Conservation (phyloP, 2,888 invertebrate species). For the Octodonta nipae region DNA sequence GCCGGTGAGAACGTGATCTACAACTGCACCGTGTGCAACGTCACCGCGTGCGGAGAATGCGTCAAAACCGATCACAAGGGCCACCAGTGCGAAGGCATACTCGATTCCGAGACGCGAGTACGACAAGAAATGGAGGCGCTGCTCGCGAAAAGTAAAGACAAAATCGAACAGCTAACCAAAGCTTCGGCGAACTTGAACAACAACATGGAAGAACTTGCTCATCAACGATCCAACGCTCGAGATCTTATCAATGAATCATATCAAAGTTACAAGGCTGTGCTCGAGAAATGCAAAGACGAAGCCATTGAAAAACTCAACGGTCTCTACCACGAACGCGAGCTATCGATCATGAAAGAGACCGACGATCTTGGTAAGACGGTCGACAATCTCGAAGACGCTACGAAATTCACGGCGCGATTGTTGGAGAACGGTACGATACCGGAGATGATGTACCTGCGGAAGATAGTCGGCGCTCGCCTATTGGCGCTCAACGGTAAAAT, state of each 20-base stretch:
- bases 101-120: slow-evolving; percentile 61
- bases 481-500: slow-evolving; percentile 64
- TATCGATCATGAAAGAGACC: slow-evolving; percentile 79
- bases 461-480: slow-evolving; percentile 64
- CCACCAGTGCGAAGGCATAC: slow-evolving; percentile 71
- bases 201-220: slow-evolving; percentile 72
- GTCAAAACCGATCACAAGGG: slow-evolving; percentile 70
- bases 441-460: slow-evolving; percentile 72
- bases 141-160: slow-evolving; percentile 61
- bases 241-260: slow-evolving; percentile 69
- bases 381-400: slow-evolving; percentile 74
- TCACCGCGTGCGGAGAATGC: slow-evolving; percentile 79
- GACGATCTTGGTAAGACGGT: slow-evolving; percentile 68
- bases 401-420: slow-evolving; percentile 69
- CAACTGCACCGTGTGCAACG: slow-evolving; percentile 78
- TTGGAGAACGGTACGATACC: slow-evolving; percentile 72
- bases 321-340: slow-evolving; percentile 70
- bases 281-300: slow-evolving; percentile 69
- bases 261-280: slow-evolving; percentile 63
- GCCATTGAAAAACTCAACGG: slow-evolving; percentile 59
- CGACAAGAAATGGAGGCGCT: slow-evolving; percentile 64
- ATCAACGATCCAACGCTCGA: slow-evolving; percentile 74
- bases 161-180: slow-evolving; percentile 62
- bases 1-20: slow-evolving; percentile 72
- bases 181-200: slow-evolving; percentile 62